Conservation (phyloP, 2,113 vertebrate genomes). For the Oenanthe oenanthe region DNA sequence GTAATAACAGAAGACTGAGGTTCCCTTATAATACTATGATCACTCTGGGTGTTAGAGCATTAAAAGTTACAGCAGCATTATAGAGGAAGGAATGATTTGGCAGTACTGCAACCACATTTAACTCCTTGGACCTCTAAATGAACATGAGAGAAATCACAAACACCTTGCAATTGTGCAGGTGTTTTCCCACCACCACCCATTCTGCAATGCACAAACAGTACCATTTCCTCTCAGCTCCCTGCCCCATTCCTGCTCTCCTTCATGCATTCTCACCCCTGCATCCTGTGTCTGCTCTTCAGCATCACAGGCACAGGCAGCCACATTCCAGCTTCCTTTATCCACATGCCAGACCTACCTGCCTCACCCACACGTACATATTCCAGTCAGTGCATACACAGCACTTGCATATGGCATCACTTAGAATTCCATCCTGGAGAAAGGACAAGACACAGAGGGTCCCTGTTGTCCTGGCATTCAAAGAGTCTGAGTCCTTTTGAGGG, state of each 20-base stretch:
- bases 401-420: background rate
- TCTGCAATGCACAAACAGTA: background rate
- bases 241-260: background rate
- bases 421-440: background rate
- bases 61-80: background rate
- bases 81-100: background rate
- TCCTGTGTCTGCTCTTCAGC: background rate
- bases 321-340: background rate
- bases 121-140: background rate
- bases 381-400: background rate
- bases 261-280: background rate
- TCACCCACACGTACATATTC: accelerated
- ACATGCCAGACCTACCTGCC: background rate
- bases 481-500: background rate
- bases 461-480: background rate
- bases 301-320: background rate
- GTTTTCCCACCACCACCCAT: background rate
- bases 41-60: background rate
- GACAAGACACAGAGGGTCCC: background rate
- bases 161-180: background rate
- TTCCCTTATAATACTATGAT: background rate
- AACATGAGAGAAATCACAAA: background rate
- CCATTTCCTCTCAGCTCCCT: background rate
- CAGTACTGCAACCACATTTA: background rate
- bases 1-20: background rate